These are phyloP conservation scores for Polypterus senegalus DNA, from an alignment of 2,113 vertebrate species.

Conservation along the genomic window DNA sequence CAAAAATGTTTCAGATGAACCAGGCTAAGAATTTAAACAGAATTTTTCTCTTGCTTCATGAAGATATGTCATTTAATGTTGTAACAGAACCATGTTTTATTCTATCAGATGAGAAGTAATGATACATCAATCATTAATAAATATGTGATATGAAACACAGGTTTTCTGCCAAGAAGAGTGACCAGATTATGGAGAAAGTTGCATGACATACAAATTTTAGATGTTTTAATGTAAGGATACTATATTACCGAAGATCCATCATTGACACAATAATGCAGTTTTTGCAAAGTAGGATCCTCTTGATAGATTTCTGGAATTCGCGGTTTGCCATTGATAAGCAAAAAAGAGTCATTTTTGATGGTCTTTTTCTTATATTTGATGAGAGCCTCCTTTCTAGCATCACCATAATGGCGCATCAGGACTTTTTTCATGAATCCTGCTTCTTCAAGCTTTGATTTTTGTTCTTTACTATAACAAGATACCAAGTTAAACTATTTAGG, in stretches of 20 bases:
- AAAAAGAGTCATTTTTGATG: conserved; percentile 9
- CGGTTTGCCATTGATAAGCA: conserved; percentile 23
- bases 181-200: too few species aligned
- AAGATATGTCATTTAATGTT: too few species aligned
- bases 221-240: conserved; percentile 39
- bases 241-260: conserved; percentile 53
- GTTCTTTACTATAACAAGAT: conserved; percentile 34
- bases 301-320: conserved; percentile 24
- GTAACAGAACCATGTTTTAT: too few species aligned
- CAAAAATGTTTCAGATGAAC: too few species aligned
- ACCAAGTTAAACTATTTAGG: too few species aligned
- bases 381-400: conserved; percentile 14
- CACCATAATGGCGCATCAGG: conserved; percentile 40
- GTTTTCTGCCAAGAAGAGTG: too few species aligned
- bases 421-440: conserved; percentile 24
- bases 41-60: too few species aligned
- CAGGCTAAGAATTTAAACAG: too few species aligned
- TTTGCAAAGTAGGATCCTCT: conserved; percentile 25
- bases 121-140: too few species aligned
- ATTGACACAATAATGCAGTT: conserved; percentile 41
- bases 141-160: too few species aligned
- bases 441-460: conserved; percentile 25
- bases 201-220: too few species aligned
- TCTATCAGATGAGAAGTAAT: too few species aligned
- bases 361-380: not conserved